Evolutionary conservation across 2,888 invertebrate genomes (phyloP), one percentile per base, ranked within the genome.

Genomic region (Anoplius nigerrimus): DNA sequence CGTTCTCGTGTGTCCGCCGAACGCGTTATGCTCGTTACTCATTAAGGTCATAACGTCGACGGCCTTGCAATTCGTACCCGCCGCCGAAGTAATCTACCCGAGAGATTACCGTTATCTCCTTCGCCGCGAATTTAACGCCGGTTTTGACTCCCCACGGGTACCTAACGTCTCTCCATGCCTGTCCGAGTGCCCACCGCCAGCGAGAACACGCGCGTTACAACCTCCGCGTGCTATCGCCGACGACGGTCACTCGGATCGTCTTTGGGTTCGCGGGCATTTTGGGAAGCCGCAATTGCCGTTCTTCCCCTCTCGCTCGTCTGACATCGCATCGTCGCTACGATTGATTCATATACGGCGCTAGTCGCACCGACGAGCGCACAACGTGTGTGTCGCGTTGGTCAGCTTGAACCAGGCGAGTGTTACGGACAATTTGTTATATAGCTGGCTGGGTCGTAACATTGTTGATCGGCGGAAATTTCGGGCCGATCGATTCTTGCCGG

Each of bases 11-110:
- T 74, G 69, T 74, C 65, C 73, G 73, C 69, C 69, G 75, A 69
- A 69, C 59, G 65, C 71, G 78, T 70, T 80, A 79, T 80, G 81
- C 82, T 79, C 78, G 80, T 81, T 85, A 80, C 84, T 85, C 82
- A 85, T 85, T 86, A 84, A 86, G 85, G 86, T 85, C 86, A 83
- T 81, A 81, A n/a, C 81, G 81, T 71, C 74, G 81, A 81, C 83
- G 83, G 81, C 86, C 85, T 86, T 86, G 85, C 81, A 76, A 79
- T 81, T 83, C 81, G 83, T 81, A 80, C 79, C 20, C 78, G 75
- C 71, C 75, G 74, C 59, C 56, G 57, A 20, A 55, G 59, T 75
- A 75, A 74, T 71, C 71, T 24, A 11, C 63, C 62, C 52, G 45
- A 48, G 67, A 66, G 78, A 79, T 79, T 77, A 79, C 79, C 75